These are phyloP conservation scores for Drosophila borborema DNA, from an alignment of 2,888 invertebrate genomes.

Conservation along the genomic window DNA sequence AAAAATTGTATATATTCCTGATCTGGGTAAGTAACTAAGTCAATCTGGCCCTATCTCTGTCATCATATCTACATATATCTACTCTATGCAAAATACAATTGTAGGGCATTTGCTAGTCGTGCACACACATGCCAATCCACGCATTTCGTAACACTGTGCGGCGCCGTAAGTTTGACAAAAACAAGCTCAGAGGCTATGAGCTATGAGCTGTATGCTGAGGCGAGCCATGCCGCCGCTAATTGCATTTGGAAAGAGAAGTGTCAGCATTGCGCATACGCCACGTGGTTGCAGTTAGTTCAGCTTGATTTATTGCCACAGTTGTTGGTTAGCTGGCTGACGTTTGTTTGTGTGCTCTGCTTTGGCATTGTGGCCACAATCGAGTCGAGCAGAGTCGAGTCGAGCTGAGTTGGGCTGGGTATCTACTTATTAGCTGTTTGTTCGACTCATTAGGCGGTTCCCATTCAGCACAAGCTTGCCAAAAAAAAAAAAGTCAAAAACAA, in stretches of 20 bases:
- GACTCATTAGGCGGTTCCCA: conserved; percentile 34
- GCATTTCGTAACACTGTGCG: conserved; percentile 44
- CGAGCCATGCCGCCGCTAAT: conserved; percentile 42
- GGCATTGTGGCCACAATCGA: conserved; percentile 11
- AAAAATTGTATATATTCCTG: no score
- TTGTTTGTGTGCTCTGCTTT: not conserved
- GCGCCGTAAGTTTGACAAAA: conserved; percentile 57
- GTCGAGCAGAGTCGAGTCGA: not conserved
- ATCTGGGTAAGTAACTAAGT: no score
- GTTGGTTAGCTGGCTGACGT: not conserved
- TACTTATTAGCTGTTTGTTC: conserved; percentile 44
- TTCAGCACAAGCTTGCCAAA: not conserved
- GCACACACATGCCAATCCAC: not conserved
- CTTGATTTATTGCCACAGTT: conserved; percentile 51
- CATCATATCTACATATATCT: no score
- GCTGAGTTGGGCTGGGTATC: not conserved
- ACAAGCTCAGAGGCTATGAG: conserved; percentile 18
- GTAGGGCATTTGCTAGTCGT: not conserved
- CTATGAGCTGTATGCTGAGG: conserved; percentile 4
- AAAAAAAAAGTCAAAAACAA: not conserved
- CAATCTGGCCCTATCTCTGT: no score
- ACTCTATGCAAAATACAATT: no score
- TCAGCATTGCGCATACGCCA: conserved; percentile 67
- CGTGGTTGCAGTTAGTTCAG: conserved; percentile 58
- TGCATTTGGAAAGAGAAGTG: conserved; percentile 54